Conservation (phyloP, 2,797 vertebrate genomes). For the Pseudochirops corinnae region DNA sequence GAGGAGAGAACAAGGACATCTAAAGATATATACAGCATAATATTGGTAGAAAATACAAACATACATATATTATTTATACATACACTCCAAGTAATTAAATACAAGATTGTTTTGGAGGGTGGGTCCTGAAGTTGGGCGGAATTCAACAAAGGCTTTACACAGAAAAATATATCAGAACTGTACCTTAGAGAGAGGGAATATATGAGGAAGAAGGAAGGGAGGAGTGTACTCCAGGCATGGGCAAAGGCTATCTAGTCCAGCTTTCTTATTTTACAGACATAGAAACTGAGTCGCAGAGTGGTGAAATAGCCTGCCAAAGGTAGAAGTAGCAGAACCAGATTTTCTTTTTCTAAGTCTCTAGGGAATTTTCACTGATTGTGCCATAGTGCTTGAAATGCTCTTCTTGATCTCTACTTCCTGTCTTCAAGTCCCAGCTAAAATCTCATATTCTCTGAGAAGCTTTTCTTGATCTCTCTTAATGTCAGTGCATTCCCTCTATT, state of each 20-base stretch:
- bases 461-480: background rate
- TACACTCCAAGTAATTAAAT: background rate
- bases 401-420: background rate
- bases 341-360: background rate
- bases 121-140: background rate
- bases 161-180: background rate
- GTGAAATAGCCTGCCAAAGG: background rate
- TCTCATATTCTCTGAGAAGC: background rate
- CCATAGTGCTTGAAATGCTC: background rate
- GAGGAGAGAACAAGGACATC: background rate
- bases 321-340: background rate
- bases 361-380: background rate
- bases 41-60: background rate
- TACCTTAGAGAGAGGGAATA: too few species aligned
- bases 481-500: background rate
- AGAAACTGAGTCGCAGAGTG: too few species aligned
- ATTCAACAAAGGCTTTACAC: background rate
- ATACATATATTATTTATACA: background rate
- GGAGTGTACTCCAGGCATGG: too few species aligned
- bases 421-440: background rate
- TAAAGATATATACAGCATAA: background rate
- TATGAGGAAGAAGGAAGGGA: too few species aligned
- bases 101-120: background rate
- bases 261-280: too few species aligned
- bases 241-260: too few species aligned